phyloP scores from a whole-genome alignment of 2,113 vertebrate genomes.

The Craseonycteris thonglongyai region DNA sequence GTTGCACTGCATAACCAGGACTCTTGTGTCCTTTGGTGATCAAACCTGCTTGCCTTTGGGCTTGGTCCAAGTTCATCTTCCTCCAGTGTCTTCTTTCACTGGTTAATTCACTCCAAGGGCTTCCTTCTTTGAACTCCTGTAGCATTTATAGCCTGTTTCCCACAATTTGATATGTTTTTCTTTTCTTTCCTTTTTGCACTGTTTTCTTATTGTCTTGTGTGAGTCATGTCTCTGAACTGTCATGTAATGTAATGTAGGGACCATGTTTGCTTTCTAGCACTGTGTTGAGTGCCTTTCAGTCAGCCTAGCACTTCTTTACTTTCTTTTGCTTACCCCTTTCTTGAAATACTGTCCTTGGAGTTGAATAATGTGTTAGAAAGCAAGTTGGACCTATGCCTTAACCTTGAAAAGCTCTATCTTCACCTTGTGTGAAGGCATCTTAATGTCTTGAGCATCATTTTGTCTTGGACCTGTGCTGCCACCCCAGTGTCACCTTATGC shows the following conservation, averaged over 20 bases:
- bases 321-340: background rate
- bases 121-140: background rate
- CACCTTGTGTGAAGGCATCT: background rate
- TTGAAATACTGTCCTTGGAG: background rate
- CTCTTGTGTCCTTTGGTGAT: background rate
- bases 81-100: background rate
- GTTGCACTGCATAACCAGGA: background rate
- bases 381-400: background rate
- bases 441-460: background rate
- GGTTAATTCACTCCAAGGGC: background rate
- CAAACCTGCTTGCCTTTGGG: background rate
- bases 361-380: background rate
- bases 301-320: background rate
- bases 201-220: background rate
- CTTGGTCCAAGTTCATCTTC: background rate
- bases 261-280: background rate
- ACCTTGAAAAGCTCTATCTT: background rate
- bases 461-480: background rate
- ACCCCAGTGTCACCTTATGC: background rate
- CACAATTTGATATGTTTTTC: background rate
- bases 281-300: background rate
- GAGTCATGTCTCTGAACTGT: background rate
- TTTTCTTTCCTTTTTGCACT: background rate
- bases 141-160: background rate
- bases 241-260: background rate